phyloP scores from a whole-genome alignment of 2,797 vertebrate genomes.

The Lithobates pipiens region DNA sequence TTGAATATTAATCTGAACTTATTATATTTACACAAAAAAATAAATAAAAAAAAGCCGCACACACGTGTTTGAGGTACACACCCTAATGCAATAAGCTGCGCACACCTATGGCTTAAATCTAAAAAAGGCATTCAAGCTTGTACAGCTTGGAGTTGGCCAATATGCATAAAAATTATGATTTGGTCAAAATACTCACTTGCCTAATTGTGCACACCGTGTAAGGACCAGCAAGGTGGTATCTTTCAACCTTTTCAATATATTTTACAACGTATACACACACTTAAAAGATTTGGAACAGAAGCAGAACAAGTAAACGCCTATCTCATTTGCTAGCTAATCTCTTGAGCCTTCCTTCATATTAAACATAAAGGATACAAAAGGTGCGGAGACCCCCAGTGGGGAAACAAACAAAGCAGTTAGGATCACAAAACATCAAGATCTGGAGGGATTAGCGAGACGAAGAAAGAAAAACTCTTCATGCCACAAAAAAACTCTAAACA shows the following conservation, averaged over 20 bases:
- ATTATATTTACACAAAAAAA: too few species aligned
- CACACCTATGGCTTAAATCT: too few species aligned
- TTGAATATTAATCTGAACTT: too few species aligned
- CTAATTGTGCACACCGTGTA: too few species aligned
- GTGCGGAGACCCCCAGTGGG: slow-evolving; percentile 47
- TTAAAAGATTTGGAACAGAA: neutral
- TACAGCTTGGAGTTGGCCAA: too few species aligned
- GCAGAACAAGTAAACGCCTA: slow-evolving; percentile 18
- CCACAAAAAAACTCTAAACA: slow-evolving; percentile 41
- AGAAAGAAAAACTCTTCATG: slow-evolving; percentile 42
- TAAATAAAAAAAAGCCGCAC: too few species aligned
- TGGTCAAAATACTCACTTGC: too few species aligned
- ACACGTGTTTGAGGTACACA: too few species aligned
- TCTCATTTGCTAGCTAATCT: slow-evolving; percentile 37
- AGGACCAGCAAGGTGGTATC: too few species aligned
- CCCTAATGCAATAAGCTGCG: too few species aligned
- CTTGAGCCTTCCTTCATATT: slow-evolving; percentile 9
- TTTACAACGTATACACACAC: neutral
- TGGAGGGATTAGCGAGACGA: slow-evolving; percentile 29
- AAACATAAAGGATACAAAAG: slow-evolving; percentile 42
- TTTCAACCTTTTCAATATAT: neutral
- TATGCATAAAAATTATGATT: too few species aligned
- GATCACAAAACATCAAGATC: slow-evolving; percentile 44
- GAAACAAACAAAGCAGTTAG: slow-evolving; percentile 41
- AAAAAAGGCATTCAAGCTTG: too few species aligned